Conservation (phyloP, 2,797 vertebrate species). For the Catharus ustulatus region DNA sequence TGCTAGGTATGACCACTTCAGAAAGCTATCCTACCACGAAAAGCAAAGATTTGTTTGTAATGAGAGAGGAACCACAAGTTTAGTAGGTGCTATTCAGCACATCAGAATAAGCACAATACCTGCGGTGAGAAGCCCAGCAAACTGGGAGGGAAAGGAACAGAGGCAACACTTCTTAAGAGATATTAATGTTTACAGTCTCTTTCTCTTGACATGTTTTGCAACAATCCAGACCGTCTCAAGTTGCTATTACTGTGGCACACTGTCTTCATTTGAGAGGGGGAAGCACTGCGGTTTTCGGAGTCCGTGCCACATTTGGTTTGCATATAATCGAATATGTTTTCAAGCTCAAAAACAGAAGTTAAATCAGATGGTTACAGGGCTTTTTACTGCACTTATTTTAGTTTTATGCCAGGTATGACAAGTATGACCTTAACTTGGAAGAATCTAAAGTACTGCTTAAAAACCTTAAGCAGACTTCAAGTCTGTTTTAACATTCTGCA, state of each 20-base stretch:
- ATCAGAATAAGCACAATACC: not conserved
- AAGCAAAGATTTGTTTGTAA: not conserved
- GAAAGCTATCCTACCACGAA: not conserved
- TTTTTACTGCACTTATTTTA: constrained; percentile 17
- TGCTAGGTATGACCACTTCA: not conserved
- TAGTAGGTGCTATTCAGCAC: not conserved
- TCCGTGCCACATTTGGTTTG: constrained; percentile 25
- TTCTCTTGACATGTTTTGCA: constrained; percentile 1
- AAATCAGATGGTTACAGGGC: constrained; percentile 13
- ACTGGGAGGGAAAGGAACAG: not conserved
- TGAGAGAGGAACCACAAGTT: not conserved
- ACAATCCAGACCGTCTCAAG: not conserved
- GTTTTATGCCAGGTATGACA: constrained; percentile 15
- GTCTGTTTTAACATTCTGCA: constrained; percentile 1
- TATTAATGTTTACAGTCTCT: not conserved
- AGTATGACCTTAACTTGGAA: not conserved
- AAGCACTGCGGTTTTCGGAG: constrained; percentile 13
- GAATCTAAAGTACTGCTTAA: constrained; percentile 2
- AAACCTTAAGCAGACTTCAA: constrained; percentile 8
- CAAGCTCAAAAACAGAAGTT: constrained; percentile 43
- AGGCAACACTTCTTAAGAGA: not conserved
- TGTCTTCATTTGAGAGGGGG: constrained; percentile 3
- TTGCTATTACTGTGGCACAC: not conserved
- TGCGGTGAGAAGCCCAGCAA: not conserved
- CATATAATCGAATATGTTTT: constrained; percentile 22